Evolutionary conservation across 1,140 invertebrate species (phyloP), one percentile per base, ranked within the genome.

Genomic region (Varroa destructor): DNA sequence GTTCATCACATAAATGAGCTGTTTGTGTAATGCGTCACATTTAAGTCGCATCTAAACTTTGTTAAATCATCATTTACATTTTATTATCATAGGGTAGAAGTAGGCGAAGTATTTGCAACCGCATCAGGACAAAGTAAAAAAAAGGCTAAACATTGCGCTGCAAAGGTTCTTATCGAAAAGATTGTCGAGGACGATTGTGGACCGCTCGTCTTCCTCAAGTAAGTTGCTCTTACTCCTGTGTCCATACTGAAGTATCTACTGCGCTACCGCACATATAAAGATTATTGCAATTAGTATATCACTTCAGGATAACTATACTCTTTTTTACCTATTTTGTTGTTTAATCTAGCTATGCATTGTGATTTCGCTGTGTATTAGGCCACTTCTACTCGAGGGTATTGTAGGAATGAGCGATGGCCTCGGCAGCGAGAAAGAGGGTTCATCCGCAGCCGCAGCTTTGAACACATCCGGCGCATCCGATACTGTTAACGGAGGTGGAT

Each of bases 61-160:
- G 46, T 51, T 8, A 51, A 51, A 51, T 51, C 46, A 51, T n/a
- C 6, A 72, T 64, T 51, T 56, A 73, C 10, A n/a, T 55, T 40
- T 75, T 71, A 25, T 54, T 55, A 51, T 51, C 4, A 51, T 51
- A 67, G 72, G 55, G 74, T 77, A 8, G 40, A 75, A 73, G 70
- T 77, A 74, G 80, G 82, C 78, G 79, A 83, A 80, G 80, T 82
- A 82, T 54, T 46, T 84, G 90, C 89, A 58, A 89, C 89, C 81
- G 90, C 89, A 14, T 90, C 89, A 55, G 93, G 93, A 0, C 86
- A 91, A 61, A 95, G 91, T 25, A 97, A 97, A 79, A 97, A 97
- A 80, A 93, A 95, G 82, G 93, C 93, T 0, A 96, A 96, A 79
- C 93, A 97, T 81, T 86, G 89, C 43, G 91, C 93, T 64, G 93